Base-by-base conservation (phyloP, 2,113 vertebrate species). In the Chionis minor region DNA sequence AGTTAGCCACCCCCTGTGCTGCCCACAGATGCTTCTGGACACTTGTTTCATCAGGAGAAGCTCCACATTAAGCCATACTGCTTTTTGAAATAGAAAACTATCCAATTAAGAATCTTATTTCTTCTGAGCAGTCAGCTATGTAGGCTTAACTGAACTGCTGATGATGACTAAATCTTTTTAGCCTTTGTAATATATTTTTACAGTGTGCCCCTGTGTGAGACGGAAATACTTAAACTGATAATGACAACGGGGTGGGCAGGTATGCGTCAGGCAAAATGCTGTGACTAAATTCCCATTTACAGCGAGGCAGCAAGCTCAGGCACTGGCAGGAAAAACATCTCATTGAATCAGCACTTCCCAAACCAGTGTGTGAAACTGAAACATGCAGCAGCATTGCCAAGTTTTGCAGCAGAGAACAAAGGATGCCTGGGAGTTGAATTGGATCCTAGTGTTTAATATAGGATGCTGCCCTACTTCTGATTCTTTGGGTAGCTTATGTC, bases 281-380 rank as follows among this genome's bases (percentile, higher is more conserved):
- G 89, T 86, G 93, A 97, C 91, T 94, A 94, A 95, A 90, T 55
- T 91, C 95, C 26, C 59, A 87, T 91, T 95, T 96, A 78, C 71
- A 72, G 67, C 4, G 8, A 87, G 84, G 71, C 81, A 91, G 91
- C 81, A 97, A 95, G 85, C 93, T 97, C 81, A 95, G 78, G 79
- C 94, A 94, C 87, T 81, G 87, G 90, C 89, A 96, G 59, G 59
- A 85, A 96, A 90, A 96, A 58, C 63, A 42, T 86, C 89, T 77
- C 58, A 77, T 88, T 96, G 97, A 97, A 96, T 97, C 96, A 96
- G 91, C 93, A 95, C 87, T 97, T 97, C 94, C 89, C 89, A 97
- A 91, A 88, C 67, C 45, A 86, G 91, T 67, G 87, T 97, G 89
- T 85, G 91, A 96, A 95, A 96, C 55, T 81, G 89, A 96, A 95